Conservation (phyloP, 1,140 invertebrate species). For the Carposina sasakii region DNA sequence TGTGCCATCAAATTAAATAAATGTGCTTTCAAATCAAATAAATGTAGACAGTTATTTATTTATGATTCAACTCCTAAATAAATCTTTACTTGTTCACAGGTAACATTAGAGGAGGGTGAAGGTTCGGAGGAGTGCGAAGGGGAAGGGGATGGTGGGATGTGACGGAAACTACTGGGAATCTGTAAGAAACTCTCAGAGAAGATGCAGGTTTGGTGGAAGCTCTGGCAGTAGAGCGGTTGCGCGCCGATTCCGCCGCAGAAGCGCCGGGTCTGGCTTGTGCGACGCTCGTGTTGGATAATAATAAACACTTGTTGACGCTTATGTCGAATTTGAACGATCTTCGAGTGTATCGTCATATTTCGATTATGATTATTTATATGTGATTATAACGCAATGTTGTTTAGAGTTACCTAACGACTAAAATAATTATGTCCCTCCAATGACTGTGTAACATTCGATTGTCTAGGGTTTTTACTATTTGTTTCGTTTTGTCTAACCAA, state of each 20-base stretch:
- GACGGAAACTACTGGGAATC: slow-evolving; percentile 89
- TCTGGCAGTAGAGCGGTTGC: slow-evolving; percentile 74
- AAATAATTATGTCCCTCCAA: slow-evolving; percentile 67
- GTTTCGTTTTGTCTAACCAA: slow-evolving; percentile 66
- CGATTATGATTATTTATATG: slow-evolving; percentile 59
- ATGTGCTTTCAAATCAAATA: no score
- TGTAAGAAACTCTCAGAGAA: slow-evolving; percentile 89
- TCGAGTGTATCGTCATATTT: slow-evolving; percentile 53
- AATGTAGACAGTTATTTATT: no score
- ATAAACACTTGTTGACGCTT: slow-evolving; percentile 64
- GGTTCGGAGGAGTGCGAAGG: slow-evolving; percentile 76
- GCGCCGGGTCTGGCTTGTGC: neutral
- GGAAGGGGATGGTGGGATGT: slow-evolving; percentile 82
- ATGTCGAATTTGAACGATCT: slow-evolving; percentile 55
- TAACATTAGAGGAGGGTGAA: slow-evolving; percentile 88
- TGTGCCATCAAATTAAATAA: no score
- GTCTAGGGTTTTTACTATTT: slow-evolving; percentile 56
- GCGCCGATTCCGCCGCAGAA: neutral
- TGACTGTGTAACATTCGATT: slow-evolving; percentile 62
- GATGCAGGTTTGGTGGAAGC: slow-evolving; percentile 85
- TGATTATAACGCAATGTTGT: slow-evolving; percentile 64
- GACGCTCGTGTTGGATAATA: slow-evolving; percentile 44
- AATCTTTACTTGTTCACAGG: slow-evolving; percentile 68
- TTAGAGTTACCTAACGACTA: slow-evolving; percentile 68
- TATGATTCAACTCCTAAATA: neutral